A percentile compares a stretch with the other conserved stretches of the same genome.
phyloP scores from a whole-genome alignment of 2,113 vertebrate species.

The Upupa epops region DNA sequence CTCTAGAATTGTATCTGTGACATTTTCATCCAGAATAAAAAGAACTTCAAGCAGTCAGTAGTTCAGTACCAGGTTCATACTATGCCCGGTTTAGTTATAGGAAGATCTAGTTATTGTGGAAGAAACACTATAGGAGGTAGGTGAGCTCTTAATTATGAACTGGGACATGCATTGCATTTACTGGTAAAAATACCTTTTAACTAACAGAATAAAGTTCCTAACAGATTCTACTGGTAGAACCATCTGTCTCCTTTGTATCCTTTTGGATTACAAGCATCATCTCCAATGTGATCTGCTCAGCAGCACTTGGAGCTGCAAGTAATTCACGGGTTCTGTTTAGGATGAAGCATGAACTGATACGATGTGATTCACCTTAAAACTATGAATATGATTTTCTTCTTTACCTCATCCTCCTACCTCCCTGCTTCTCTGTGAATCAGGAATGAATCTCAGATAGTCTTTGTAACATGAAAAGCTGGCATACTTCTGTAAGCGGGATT shows the following conservation, averaged over 20 bases:
- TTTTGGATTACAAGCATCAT: background rate
- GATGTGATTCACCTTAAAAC: background rate
- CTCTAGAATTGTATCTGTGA: background rate
- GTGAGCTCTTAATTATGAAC: background rate
- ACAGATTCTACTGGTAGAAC: background rate
- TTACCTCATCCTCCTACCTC: background rate
- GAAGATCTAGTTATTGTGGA: background rate
- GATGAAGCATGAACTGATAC: background rate
- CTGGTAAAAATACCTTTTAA: background rate
- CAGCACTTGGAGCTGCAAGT: background rate
- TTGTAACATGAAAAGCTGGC: background rate
- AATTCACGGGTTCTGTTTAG: background rate
- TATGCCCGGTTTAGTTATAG: background rate
- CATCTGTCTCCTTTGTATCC: background rate
- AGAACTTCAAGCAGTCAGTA: background rate
- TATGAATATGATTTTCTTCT: background rate
- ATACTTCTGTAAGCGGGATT: background rate
- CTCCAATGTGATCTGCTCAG: background rate
- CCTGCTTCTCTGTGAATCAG: background rate
- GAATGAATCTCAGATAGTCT: background rate
- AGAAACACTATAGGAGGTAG: background rate
- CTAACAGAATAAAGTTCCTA: background rate
- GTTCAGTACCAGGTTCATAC: background rate
- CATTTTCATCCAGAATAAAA: background rate
- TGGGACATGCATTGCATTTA: background rate